Conservation (phyloP, 2,888 invertebrate species). For the Lymantria dispar region DNA sequence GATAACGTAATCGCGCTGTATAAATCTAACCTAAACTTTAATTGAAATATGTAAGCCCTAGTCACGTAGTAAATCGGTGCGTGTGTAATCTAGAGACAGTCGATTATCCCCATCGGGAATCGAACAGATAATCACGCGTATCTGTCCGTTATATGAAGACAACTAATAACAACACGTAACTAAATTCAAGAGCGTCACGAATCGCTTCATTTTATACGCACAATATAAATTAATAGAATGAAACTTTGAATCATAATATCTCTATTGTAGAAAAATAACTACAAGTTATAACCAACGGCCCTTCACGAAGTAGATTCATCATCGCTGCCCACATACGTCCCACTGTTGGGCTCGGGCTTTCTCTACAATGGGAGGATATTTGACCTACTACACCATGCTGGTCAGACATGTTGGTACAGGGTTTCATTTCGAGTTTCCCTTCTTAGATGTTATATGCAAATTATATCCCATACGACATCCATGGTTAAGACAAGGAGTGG, state of each 20-base stretch:
- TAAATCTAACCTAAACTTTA: not conserved
- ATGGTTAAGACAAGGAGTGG: no score
- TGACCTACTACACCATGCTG: no score
- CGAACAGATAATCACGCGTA: conserved; percentile 45
- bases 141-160: conserved; percentile 54
- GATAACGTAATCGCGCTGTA: no score
- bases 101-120: conserved; percentile 36
- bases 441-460: no score
- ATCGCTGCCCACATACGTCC: no score
- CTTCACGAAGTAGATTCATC: no score
- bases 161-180: conserved; percentile 72
- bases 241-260: conserved; percentile 33
- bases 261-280: conserved; percentile 24
- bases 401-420: no score
- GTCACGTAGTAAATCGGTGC: conserved; percentile 47
- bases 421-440: no score
- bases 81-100: conserved; percentile 54
- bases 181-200: conserved; percentile 65
- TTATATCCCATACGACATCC: no score
- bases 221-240: conserved; percentile 44
- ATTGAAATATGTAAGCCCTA: not conserved
- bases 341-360: no score
- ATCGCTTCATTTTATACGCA: conserved; percentile 56
- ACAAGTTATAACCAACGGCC: conserved; percentile 26
- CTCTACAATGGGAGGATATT: no score